Evolutionary conservation across 2,888 invertebrate species (phyloP).

Genomic region (Drosophila multiciliata): DNA sequence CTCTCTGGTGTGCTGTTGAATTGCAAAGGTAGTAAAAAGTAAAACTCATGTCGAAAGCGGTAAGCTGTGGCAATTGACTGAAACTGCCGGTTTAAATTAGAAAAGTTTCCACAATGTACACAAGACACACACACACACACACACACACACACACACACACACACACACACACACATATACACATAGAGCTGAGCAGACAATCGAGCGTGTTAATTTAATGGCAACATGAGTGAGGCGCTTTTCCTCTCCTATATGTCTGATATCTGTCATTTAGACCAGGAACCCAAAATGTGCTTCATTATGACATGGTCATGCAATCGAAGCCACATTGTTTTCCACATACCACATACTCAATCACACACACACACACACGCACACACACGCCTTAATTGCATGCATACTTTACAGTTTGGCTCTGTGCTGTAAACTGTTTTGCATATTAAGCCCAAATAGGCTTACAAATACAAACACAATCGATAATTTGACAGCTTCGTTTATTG

Average conservation of each 20-base stretch:
- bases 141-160: slow-evolving; percentile 16
- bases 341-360: slow-evolving; percentile 12
- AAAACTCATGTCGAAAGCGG: slow-evolving; percentile 80
- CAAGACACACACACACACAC: slow-evolving; percentile 29
- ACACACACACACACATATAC: neutral
- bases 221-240: slow-evolving; percentile 65
- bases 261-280: slow-evolving; percentile 51
- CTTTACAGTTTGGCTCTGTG: slow-evolving; percentile 30
- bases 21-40: slow-evolving; percentile 71
- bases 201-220: slow-evolving; percentile 78
- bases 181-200: slow-evolving; percentile 38
- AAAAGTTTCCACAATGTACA: slow-evolving; percentile 76
- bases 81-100: slow-evolving; percentile 80
- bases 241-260: slow-evolving; percentile 27
- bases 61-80: slow-evolving; percentile 80
- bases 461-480: slow-evolving; percentile 54
- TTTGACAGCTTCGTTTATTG: slow-evolving; percentile 49
- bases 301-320: slow-evolving; percentile 66
- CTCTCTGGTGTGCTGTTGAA: slow-evolving; percentile 30
- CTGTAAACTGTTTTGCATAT: slow-evolving; percentile 52
- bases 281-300: slow-evolving; percentile 54
- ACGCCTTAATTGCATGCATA: slow-evolving; percentile 55
- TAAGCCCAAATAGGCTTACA: slow-evolving; percentile 42
- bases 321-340: slow-evolving; percentile 58
- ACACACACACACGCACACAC: neutral